A percentile compares a stretch with the other conserved stretches of the same genome.
Conservation (phyloP, 2,888 invertebrate genomes). For the Mythimna lalbum region DNA sequence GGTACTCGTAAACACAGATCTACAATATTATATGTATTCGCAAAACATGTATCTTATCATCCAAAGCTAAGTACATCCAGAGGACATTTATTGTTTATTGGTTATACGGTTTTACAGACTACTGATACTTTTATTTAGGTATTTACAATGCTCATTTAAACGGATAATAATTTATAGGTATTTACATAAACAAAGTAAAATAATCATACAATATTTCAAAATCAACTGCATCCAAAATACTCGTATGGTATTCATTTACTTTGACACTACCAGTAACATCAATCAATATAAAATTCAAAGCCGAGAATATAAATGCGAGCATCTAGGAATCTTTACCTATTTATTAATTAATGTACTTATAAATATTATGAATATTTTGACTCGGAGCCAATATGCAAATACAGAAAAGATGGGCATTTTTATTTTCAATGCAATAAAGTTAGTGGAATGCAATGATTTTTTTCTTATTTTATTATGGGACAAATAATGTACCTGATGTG, state of each 20-base stretch:
- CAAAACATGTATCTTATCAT: slow-evolving; percentile 15
- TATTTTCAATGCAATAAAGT: slow-evolving; percentile 38
- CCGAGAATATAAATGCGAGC: slow-evolving; percentile 46
- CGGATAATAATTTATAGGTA: slow-evolving; percentile 47
- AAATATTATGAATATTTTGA: slow-evolving; percentile 29
- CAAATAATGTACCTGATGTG: slow-evolving; percentile 25
- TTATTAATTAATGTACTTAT: slow-evolving; percentile 30
- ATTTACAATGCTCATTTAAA: slow-evolving; percentile 43
- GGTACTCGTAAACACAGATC: slow-evolving; percentile 16
- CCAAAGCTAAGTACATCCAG: slow-evolving; percentile 12
- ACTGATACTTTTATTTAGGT: slow-evolving; percentile 15
- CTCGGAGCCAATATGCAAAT: slow-evolving; percentile 33
- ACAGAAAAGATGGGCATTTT: slow-evolving; percentile 15
- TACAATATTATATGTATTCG: slow-evolving; percentile 1
- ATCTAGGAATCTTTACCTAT: slow-evolving; percentile 33
- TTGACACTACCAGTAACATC: slow-evolving; percentile 15
- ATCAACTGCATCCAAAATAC: slow-evolving; percentile 13
- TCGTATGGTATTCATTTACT: slow-evolving; percentile 13
- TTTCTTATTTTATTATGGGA: slow-evolving; percentile 15
- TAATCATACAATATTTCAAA: slow-evolving; percentile 20
- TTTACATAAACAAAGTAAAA: slow-evolving; percentile 34
- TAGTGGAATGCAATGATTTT: slow-evolving; percentile 58
- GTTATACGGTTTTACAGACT: slow-evolving; percentile 17
- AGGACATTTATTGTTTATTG: slow-evolving; percentile 12
- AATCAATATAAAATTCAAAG: slow-evolving; percentile 18